These are phyloP conservation scores for Platycheirus albimanus DNA, from an alignment of 2,888 invertebrate species.

Conservation along the genomic window DNA sequence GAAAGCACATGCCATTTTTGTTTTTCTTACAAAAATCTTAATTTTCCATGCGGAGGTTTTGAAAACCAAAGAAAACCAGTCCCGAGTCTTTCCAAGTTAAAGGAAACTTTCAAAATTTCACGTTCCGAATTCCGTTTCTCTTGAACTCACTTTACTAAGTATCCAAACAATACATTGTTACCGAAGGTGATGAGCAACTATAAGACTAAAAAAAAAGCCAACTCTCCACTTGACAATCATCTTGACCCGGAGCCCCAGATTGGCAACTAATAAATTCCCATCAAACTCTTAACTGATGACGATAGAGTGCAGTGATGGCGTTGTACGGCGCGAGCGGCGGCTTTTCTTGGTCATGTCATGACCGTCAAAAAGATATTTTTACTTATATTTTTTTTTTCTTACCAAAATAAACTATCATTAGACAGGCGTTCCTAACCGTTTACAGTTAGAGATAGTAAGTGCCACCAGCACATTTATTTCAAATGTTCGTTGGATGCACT, in stretches of 20 bases:
- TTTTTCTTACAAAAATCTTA: too few relatives aligned
- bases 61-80: slow-evolving; percentile 23
- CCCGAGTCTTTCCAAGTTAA: slow-evolving; percentile 12
- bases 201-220: not conserved
- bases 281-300: slow-evolving; percentile 35
- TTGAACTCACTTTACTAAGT: not conserved
- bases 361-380: slow-evolving; percentile 56
- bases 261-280: slow-evolving; percentile 59
- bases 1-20: too few relatives aligned
- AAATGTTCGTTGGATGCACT: slow-evolving; percentile 20
- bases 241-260: slow-evolving; percentile 67
- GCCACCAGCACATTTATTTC: slow-evolving; percentile 27
- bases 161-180: not conserved
- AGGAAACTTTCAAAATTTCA: slow-evolving; percentile 48
- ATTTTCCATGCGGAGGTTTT: too few relatives aligned
- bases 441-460: slow-evolving; percentile 27
- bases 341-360: slow-evolving; percentile 62
- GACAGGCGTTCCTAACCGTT: slow-evolving; percentile 56
- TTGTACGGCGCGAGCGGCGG: not conserved
- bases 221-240: slow-evolving; percentile 51
- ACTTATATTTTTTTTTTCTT: slow-evolving; percentile 2
- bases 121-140: slow-evolving; percentile 22
- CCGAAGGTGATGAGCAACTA: slow-evolving; percentile 10
- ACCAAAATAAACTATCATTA: slow-evolving; percentile 48
- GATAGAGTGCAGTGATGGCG: not conserved